Evolutionary conservation across 2,888 invertebrate genomes (phyloP), one percentile per base, ranked within the genome.

Genomic region (Cenopis cana): DNA sequence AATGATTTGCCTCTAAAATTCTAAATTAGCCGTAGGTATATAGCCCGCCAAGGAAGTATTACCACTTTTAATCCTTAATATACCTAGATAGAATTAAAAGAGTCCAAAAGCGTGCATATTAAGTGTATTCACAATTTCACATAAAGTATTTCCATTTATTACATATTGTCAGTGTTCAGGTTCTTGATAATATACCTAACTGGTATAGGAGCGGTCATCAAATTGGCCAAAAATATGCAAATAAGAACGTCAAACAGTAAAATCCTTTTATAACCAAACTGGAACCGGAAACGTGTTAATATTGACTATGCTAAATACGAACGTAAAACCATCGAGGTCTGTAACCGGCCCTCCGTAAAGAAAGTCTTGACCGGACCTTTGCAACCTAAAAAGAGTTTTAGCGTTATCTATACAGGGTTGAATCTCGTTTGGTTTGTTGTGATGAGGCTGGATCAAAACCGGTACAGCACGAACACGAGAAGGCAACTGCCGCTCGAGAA

Each of bases 401-500:
- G 76, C n/a, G 1, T 24, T 36, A 9, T 54, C 65, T 64, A n/a
- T 50, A 75, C 82, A 86, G 82, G 83, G 82, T 81, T 77, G 79
- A 81, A 75, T 82, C 75, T 85, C 72, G 79, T 74, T 75, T 76
- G 74, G 71, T 60, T 52, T 59, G 33, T 74, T 72, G 46, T 54
- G n/a, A 69, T 69, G 71, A 75, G 79, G 70, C 74, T 79, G 79
- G 80, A 77, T 79, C 78, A 82, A 85, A 91, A 91, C 91, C 90
- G 90, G 90, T 91, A 91, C 87, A 77, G 84, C 87, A 89, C 90
- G 86, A 86, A 85, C 84, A 85, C 84, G 82, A 85, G 83, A 77
- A 57, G 66, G 56, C 66, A 69, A 65, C 56, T 66, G 11, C 52
- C 36, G 20, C n/a, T 49, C 46, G 24, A 24, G n/a, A 18, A 29